These are phyloP conservation scores for Euclidia mi DNA, from an alignment of 2,888 invertebrate genomes.

Conservation along the genomic window DNA sequence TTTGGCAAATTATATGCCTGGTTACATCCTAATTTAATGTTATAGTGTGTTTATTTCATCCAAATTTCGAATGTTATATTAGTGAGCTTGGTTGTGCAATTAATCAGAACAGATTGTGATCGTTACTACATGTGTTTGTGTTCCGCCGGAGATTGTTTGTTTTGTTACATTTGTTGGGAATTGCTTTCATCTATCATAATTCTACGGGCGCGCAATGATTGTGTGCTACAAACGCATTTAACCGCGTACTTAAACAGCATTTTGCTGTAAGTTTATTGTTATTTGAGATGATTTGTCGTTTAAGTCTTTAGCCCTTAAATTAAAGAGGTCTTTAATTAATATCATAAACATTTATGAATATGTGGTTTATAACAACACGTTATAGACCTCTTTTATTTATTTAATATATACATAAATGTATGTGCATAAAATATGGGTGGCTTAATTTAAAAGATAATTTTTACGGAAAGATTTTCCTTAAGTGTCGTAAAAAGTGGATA, in stretches of 20 bases:
- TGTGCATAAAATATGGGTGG: background rate
- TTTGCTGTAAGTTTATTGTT: background rate
- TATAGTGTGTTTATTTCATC: conserved; percentile 34
- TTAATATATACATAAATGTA: too few relatives aligned
- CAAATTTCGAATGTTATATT: conserved; percentile 32
- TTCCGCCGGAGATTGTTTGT: conserved; percentile 9
- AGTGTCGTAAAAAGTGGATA: conserved; percentile 10
- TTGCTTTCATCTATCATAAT: conserved; percentile 6
- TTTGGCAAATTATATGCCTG: conserved; percentile 43
- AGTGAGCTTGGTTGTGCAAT: conserved; percentile 22
- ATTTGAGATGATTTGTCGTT: background rate
- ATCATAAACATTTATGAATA: too few relatives aligned
- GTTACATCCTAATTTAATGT: conserved; percentile 44
- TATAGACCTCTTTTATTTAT: background rate
- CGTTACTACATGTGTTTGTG: conserved; percentile 15
- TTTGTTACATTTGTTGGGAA: conserved; percentile 8
- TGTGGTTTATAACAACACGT: too few relatives aligned
- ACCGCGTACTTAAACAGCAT: background rate
- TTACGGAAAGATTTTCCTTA: conserved; percentile 2
- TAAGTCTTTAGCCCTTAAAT: background rate
- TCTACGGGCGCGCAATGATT: background rate
- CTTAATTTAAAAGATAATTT: background rate
- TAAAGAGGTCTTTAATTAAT: too few relatives aligned
- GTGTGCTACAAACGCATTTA: background rate
- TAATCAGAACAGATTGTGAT: conserved; percentile 22